phyloP scores from a whole-genome alignment of 2,113 vertebrate species.

The Menura novaehollandiae region DNA sequence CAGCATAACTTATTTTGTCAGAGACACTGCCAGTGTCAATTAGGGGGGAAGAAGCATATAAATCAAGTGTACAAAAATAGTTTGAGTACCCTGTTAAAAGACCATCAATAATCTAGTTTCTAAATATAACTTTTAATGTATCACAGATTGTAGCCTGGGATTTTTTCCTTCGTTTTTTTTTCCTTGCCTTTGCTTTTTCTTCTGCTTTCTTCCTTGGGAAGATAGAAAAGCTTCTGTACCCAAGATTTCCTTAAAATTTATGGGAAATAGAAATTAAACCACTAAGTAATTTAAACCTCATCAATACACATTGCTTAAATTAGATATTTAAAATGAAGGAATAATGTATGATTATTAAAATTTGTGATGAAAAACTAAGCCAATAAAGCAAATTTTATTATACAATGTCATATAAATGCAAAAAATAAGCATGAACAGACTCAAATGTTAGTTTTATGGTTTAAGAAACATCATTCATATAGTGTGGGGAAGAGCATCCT shows the following conservation, averaged over 20 bases:
- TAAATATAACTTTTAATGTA: not conserved
- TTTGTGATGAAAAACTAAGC: not conserved
- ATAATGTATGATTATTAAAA: not conserved
- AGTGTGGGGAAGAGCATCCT: not conserved
- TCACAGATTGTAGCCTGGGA: not conserved
- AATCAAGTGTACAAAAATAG: not conserved
- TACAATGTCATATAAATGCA: not conserved
- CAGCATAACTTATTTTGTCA: not conserved
- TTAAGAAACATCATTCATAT: not conserved
- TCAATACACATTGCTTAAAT: not conserved
- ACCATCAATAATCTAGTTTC: not conserved
- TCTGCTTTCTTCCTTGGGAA: not conserved
- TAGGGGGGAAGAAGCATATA: not conserved
- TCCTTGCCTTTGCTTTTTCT: not conserved
- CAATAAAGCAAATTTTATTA: not conserved
- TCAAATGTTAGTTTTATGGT: not conserved
- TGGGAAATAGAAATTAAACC: not conserved
- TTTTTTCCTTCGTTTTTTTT: not conserved
- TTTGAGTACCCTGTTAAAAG: not conserved
- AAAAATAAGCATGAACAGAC: not conserved
- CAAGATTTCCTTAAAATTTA: not conserved
- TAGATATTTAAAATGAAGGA: not conserved
- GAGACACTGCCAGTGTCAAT: not conserved
- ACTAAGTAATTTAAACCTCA: slow-evolving; percentile 10
- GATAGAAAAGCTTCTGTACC: not conserved